Conservation (phyloP, 2,888 invertebrate genomes). For the Campaea margaritaria region DNA sequence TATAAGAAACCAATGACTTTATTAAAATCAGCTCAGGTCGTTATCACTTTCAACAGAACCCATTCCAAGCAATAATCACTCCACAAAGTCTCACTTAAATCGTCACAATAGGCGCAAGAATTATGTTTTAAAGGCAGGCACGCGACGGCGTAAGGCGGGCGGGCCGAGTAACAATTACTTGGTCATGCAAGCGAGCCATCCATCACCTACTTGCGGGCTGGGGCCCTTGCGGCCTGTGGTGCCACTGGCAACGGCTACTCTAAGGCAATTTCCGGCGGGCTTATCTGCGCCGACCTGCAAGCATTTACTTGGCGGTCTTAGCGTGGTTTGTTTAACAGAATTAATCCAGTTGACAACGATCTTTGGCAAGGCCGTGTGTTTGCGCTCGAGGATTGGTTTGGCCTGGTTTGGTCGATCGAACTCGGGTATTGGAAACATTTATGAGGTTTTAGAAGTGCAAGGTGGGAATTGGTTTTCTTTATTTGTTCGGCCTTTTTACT, state of each 20-base stretch:
- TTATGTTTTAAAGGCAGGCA: conserved; percentile 70
- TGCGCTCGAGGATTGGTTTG: conserved; percentile 22
- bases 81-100: conserved; percentile 54
- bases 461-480: background rate
- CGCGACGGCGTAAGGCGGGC: conserved; percentile 65
- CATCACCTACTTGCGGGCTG: conserved; percentile 74
- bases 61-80: conserved; percentile 37
- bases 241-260: conserved; percentile 75
- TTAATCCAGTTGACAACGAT: conserved; percentile 66
- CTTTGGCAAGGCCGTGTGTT: conserved; percentile 61
- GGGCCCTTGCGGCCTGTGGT: conserved; percentile 40
- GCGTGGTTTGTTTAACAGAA: conserved; percentile 79
- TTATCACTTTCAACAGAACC: conserved; percentile 35
- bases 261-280: conserved; percentile 81
- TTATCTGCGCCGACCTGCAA: conserved; percentile 73
- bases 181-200: conserved; percentile 81
- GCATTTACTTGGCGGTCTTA: conserved; percentile 65
- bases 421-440: conserved; percentile 1
- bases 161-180: conserved; percentile 80
- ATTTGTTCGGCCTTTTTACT: background rate
- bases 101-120: conserved; percentile 63
- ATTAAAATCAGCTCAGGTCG: conserved; percentile 15
- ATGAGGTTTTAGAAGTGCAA: background rate
- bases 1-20: conserved; percentile 2
- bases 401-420: conserved; percentile 17